These are phyloP conservation scores for Neoitamus cyanurus DNA, from an alignment of 2,888 invertebrate genomes.

Conservation along the genomic window DNA sequence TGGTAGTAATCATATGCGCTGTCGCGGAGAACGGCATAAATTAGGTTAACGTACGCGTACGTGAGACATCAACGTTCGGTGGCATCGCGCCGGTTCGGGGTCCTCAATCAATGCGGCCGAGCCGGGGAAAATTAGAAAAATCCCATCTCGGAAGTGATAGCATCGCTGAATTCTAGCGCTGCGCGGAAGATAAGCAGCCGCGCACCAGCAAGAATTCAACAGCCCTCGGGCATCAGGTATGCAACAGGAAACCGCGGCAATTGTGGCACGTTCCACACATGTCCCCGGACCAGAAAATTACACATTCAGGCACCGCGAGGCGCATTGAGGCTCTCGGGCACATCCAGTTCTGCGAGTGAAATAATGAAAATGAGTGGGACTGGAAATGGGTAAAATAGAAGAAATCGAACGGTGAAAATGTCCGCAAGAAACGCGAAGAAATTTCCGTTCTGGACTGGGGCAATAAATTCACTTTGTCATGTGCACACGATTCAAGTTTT, in stretches of 20 bases:
- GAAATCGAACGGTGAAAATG: slow-evolving; percentile 32
- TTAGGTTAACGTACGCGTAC: slow-evolving; percentile 29
- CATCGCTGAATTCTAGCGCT: neutral
- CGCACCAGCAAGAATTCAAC: neutral
- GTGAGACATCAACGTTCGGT: slow-evolving; percentile 4
- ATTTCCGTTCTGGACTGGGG: slow-evolving; percentile 28
- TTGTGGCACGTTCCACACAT: slow-evolving; percentile 35
- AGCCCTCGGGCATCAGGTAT: neutral
- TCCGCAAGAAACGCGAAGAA: neutral
- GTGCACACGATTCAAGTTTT: slow-evolving; percentile 42
- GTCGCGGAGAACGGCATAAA: slow-evolving; percentile 30
- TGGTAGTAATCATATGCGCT: slow-evolving; percentile 32
- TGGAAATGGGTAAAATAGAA: slow-evolving; percentile 38
- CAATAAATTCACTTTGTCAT: slow-evolving; percentile 43
- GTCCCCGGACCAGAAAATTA: neutral
- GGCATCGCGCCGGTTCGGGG: neutral
- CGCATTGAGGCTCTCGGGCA: neutral
- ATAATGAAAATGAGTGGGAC: slow-evolving; percentile 39
- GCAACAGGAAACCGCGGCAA: neutral
- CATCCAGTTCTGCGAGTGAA: neutral
- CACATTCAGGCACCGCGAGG: slow-evolving; percentile 6
- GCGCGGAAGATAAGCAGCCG: neutral
- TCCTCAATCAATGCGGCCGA: neutral
- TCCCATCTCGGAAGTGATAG: neutral
- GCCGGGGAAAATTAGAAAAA: neutral